phyloP scores from a whole-genome alignment of 2,797 vertebrate species.

The Zalophus californianus region DNA sequence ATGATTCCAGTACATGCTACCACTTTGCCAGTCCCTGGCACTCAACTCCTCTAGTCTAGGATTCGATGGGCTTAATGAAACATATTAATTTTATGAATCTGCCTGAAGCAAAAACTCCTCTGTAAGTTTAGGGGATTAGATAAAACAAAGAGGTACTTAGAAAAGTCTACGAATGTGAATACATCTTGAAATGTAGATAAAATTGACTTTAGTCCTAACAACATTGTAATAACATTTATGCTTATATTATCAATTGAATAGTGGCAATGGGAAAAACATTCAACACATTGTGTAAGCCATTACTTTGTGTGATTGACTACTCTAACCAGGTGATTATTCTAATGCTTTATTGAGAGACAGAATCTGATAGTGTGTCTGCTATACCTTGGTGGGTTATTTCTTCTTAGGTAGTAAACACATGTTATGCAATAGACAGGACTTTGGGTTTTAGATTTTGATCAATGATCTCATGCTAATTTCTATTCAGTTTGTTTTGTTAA shows the following conservation, averaged over 20 bases:
- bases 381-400: not conserved
- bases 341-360: not conserved
- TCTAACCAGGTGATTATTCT: not conserved
- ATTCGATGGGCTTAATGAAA: not conserved
- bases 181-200: not conserved
- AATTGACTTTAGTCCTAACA: not conserved
- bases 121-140: not conserved
- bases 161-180: not conserved
- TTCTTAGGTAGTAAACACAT: not conserved
- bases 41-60: not conserved
- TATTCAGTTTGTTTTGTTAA: constrained; percentile 47
- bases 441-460: constrained; percentile 36
- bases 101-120: not conserved
- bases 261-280: not conserved
- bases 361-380: not conserved
- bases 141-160: not conserved
- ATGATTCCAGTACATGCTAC: not conserved
- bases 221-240: not conserved
- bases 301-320: not conserved
- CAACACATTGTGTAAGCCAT: not conserved
- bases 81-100: not conserved
- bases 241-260: not conserved
- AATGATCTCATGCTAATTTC: not conserved
- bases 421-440: not conserved
- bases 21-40: not conserved